Conservation (phyloP, 2,113 vertebrate species). For the Pluvialis apricaria region DNA sequence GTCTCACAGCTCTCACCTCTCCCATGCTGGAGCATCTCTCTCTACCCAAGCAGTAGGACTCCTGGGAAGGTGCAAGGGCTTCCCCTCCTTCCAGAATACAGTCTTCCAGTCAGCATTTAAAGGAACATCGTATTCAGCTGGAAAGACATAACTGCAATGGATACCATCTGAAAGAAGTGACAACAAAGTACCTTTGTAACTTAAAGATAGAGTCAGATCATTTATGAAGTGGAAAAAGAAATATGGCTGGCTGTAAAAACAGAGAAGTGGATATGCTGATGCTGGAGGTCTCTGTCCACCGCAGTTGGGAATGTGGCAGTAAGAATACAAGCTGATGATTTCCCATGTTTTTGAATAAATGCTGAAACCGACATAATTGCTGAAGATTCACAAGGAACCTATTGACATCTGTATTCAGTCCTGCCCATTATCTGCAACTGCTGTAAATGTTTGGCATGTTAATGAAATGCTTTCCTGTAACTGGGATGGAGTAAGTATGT, state of each 20-base stretch:
- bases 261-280: neutral
- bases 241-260: neutral
- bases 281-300: neutral
- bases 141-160: neutral
- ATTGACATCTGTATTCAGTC: neutral
- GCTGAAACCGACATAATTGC: neutral
- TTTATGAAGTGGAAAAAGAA: neutral
- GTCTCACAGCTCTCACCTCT: neutral
- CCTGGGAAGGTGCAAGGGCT: neutral
- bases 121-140: neutral
- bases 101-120: neutral
- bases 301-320: neutral
- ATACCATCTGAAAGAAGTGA: neutral
- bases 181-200: neutral
- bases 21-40: neutral
- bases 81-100: neutral
- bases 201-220: neutral
- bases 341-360: neutral
- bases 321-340: neutral
- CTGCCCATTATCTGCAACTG: neutral
- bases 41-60: neutral
- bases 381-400: neutral
- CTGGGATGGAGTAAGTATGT: neutral
- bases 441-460: neutral
- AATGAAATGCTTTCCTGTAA: neutral